These are phyloP conservation scores for Camarhynchus parvulus DNA, from an alignment of 2,113 vertebrate genomes.

Conservation along the genomic window DNA sequence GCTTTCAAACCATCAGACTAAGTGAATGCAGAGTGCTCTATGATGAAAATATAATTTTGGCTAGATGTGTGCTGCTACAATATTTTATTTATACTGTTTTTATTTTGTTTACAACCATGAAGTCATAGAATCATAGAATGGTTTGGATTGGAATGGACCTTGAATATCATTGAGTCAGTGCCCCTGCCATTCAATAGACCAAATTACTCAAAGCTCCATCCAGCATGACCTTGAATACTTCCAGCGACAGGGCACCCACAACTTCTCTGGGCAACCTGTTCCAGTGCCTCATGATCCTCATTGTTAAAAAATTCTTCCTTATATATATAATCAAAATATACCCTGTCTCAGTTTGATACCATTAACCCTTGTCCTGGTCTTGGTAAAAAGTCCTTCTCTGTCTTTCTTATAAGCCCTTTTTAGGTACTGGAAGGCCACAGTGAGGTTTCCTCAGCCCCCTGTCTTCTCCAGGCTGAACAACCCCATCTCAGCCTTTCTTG, in stretches of 20 bases:
- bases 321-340: neutral
- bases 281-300: neutral
- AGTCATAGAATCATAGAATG: neutral
- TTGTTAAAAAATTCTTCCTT: neutral
- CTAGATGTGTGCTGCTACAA: neutral
- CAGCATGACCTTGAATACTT: neutral
- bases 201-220: neutral
- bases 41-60: neutral
- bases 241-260: neutral
- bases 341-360: neutral
- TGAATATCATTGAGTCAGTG: neutral
- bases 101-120: neutral
- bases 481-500: neutral
- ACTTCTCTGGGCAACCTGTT: neutral
- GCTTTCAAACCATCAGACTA: neutral
- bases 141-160: neutral
- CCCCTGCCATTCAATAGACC: neutral
- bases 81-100: neutral
- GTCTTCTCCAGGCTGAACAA: neutral
- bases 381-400: neutral
- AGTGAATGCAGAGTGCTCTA: neutral
- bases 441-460: neutral
- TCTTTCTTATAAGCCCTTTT: neutral
- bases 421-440: neutral
- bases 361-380: neutral